phyloP scores from a whole-genome alignment of 2,888 invertebrate genomes.

The Amiota communis region DNA sequence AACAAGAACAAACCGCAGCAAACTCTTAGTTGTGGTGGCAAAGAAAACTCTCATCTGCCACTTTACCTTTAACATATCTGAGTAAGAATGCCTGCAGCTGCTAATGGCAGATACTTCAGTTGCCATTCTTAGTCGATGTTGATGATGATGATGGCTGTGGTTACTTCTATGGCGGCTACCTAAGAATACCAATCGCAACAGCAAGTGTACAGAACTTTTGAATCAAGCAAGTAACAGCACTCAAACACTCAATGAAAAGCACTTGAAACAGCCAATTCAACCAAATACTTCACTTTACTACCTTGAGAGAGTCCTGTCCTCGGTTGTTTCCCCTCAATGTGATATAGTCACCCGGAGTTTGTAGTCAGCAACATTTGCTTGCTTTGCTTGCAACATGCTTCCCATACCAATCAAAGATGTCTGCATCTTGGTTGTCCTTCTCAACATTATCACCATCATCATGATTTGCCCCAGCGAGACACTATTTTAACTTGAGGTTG shows the following conservation, averaged over 20 bases:
- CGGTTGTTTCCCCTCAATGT: no score
- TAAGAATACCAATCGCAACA: neutral
- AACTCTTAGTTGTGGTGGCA: no score
- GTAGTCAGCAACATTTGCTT: no score
- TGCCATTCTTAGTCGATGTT: neutral
- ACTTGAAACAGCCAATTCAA: slow-evolving; percentile 35
- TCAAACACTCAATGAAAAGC: slow-evolving; percentile 25
- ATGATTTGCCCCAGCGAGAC: neutral
- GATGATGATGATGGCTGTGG: neutral
- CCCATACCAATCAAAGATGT: no score
- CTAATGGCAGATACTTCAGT: slow-evolving; percentile 4
- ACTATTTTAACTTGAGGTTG: no score
- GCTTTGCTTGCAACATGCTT: no score
- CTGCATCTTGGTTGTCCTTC: no score
- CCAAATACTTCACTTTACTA: slow-evolving; percentile 13
- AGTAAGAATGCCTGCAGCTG: neutral
- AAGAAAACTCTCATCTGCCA: no score
- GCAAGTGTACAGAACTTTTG: neutral
- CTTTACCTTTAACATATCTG: no score
- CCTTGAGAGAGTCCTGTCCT: no score
- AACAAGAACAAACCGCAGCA: no score
- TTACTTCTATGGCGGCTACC: neutral
- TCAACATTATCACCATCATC: neutral
- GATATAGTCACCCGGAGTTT: no score
- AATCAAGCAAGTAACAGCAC: slow-evolving; percentile 8